A percentile compares a stretch with the other conserved stretches of the same genome.
phyloP scores from a whole-genome alignment of 2,888 invertebrate genomes.

The Agrochola macilenta region DNA sequence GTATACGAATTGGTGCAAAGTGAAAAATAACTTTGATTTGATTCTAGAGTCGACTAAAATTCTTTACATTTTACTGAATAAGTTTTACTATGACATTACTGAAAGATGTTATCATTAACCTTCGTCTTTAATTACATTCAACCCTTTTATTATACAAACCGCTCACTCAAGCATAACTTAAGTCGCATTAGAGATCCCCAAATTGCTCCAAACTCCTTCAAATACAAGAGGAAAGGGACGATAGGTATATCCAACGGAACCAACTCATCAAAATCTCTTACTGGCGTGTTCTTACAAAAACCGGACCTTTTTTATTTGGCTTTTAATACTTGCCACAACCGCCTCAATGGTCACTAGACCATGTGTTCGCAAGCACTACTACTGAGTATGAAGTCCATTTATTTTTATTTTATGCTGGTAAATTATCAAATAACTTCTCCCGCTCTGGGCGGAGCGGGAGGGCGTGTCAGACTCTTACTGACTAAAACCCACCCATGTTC shows the following conservation, averaged over 20 bases:
- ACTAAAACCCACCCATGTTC: no score
- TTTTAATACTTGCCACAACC: background rate
- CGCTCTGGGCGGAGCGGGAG: no score
- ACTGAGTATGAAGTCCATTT: no score
- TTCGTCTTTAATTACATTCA: constrained; percentile 8
- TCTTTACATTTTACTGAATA: background rate
- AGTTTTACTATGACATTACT: background rate
- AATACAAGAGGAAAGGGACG: constrained; percentile 17
- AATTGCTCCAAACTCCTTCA: constrained; percentile 17
- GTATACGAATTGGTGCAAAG: no score
- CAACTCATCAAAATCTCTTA: constrained; percentile 24
- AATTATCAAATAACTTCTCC: no score
- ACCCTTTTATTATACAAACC: background rate
- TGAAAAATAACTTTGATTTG: no score
- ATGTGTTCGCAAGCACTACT: no score
- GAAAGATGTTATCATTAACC: background rate
- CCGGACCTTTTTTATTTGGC: background rate
- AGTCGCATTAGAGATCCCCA: constrained; percentile 7
- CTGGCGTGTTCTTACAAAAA: constrained; percentile 13
- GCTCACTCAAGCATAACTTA: constrained; percentile 13
- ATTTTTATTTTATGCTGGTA: no score
- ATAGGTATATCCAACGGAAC: constrained; percentile 17
- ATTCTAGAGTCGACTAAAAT: background rate
- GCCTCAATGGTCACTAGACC: no score
- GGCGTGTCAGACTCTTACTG: no score